phyloP scores from a whole-genome alignment of 1,140 invertebrate genomes.

The Ostrea edulis region DNA sequence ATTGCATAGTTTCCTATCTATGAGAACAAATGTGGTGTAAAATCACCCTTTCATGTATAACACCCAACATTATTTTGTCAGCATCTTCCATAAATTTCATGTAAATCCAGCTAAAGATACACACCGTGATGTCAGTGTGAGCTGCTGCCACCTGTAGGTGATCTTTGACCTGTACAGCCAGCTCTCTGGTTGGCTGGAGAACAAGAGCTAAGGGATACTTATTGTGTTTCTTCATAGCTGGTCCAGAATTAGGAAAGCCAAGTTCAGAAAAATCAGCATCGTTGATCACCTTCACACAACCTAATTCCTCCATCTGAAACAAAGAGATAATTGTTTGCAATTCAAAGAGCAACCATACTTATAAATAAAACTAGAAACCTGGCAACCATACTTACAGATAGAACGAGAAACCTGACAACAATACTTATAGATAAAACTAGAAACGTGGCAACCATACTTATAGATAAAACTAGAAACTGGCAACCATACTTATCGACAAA shows the following conservation, averaged over 20 bases:
- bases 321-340: background rate
- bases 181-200: constrained; percentile 95
- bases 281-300: constrained; percentile 83
- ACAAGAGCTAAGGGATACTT: constrained; percentile 84
- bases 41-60: no score
- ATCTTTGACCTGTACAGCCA: constrained; percentile 95
- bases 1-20: no score
- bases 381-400: no score
- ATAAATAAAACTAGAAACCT: no score
- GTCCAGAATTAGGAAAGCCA: constrained; percentile 62
- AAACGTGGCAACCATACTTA: no score
- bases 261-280: constrained; percentile 81
- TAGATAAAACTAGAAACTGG: no score
- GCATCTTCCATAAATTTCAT: background rate
- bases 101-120: constrained; percentile 21
- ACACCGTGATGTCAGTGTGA: constrained; percentile 87
- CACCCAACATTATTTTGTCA: no score
- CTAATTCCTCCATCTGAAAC: constrained; percentile 51
- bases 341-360: background rate
- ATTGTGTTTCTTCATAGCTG: constrained; percentile 3
- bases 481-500: no score
- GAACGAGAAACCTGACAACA: no score
- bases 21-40: no score
- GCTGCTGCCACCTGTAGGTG: constrained; percentile 90
- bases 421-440: no score